Conservation (phyloP, 2,797 vertebrate species). For the Dermochelys coriacea region DNA sequence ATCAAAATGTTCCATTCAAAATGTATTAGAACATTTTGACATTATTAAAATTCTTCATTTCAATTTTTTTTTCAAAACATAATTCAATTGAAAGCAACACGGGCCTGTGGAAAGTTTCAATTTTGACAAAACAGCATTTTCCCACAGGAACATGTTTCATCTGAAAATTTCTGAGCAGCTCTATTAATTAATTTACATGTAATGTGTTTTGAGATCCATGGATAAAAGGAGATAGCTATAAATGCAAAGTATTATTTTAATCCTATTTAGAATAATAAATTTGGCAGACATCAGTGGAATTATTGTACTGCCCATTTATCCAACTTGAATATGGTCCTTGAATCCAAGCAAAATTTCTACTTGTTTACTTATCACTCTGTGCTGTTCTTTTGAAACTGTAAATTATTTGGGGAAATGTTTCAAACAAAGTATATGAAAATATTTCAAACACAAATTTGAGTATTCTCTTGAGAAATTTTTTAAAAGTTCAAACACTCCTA, state of each 20-base stretch:
- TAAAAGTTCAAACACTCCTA: not conserved
- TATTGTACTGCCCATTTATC: not conserved
- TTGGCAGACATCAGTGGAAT: not conserved
- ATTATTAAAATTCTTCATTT: not conserved
- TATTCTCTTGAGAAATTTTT: slow-evolving; percentile 1
- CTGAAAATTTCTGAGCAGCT: not conserved
- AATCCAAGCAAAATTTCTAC: not conserved
- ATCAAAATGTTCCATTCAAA: not conserved
- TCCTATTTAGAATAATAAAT: not conserved
- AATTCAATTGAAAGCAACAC: not conserved
- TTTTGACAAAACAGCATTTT: not conserved
- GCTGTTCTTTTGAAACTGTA: slow-evolving; percentile 1
- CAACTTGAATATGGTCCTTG: not conserved
- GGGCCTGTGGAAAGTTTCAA: not conserved
- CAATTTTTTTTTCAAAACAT: not conserved
- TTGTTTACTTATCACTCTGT: not conserved
- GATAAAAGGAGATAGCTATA: not conserved
- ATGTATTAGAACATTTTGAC: not conserved
- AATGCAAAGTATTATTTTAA: not conserved
- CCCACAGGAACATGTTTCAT: not conserved
- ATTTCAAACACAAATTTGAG: slow-evolving; percentile 19
- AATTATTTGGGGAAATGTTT: slow-evolving; percentile 27
- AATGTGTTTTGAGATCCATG: not conserved
- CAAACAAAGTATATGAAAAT: not conserved
- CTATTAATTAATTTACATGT: not conserved